Evolutionary conservation across 2,888 invertebrate genomes (phyloP).

Genomic region (Dryobotodes eremita): DNA sequence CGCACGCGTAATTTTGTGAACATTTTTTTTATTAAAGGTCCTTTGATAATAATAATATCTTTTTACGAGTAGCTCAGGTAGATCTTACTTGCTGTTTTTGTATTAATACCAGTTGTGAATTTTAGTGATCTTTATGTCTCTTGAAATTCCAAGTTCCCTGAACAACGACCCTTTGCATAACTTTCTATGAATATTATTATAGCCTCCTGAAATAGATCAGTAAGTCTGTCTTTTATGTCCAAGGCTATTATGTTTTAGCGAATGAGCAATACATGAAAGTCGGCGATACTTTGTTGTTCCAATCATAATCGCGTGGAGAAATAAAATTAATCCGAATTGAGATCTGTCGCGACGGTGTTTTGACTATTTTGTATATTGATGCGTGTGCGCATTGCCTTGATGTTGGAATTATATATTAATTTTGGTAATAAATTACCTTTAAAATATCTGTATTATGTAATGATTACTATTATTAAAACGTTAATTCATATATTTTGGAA

Average conservation of each 20-base stretch:
- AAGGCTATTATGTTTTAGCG: constrained; percentile 55
- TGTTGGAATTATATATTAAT: background rate
- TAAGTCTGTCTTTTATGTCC: constrained; percentile 47
- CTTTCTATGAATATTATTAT: constrained; percentile 58
- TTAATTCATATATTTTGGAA: background rate
- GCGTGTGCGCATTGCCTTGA: constrained; percentile 21
- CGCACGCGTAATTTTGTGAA: background rate
- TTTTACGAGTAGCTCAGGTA: background rate
- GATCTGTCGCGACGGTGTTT: constrained; percentile 44
- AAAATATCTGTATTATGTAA: background rate
- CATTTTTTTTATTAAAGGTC: too few relatives aligned
- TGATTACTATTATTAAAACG: background rate
- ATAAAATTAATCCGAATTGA: constrained; percentile 55
- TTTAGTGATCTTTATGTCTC: background rate
- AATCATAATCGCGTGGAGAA: constrained; percentile 53
- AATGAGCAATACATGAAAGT: constrained; percentile 59
- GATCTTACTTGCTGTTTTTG: background rate
- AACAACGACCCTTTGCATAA: constrained; percentile 33
- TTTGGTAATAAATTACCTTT: background rate
- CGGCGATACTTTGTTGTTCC: constrained; percentile 55
- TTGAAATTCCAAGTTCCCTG: constrained; percentile 2
- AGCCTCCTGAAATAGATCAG: constrained; percentile 56
- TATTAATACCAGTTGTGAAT: background rate
- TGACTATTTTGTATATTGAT: constrained; percentile 28
- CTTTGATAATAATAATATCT: background rate